These are phyloP conservation scores for Capromys pilorides DNA, from an alignment of 2,797 vertebrate species.

Conservation along the genomic window DNA sequence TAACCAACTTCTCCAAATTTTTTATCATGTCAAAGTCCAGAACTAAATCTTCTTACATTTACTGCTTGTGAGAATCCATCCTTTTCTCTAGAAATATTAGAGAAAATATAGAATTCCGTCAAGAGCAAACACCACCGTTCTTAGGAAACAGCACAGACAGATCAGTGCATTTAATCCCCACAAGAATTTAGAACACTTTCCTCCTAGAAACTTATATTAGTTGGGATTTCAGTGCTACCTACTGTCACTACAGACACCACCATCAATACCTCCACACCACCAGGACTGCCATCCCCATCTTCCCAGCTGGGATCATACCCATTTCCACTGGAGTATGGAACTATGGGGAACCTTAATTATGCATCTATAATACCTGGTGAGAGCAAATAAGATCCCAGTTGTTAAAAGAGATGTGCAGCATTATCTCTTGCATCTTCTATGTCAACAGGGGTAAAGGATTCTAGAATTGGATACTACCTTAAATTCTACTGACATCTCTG, in stretches of 20 bases:
- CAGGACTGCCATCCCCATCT: neutral
- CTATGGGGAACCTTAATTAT: neutral
- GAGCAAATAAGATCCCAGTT: neutral
- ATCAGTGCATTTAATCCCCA: neutral
- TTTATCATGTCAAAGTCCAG: neutral
- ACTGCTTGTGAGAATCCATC: neutral
- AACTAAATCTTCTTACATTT: neutral
- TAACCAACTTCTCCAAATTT: neutral
- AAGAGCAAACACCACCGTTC: neutral
- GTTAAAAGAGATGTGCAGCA: neutral
- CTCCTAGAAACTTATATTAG: neutral
- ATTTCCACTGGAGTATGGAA: neutral
- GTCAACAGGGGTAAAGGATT: neutral
- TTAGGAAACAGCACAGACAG: neutral
- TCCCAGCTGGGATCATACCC: neutral
- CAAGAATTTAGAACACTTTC: neutral
- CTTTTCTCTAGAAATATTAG: neutral
- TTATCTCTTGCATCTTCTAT: too few species aligned
- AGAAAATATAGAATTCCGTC: slow-evolving; percentile 8
- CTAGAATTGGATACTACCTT: neutral
- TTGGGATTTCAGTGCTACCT: neutral
- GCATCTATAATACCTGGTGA: neutral
- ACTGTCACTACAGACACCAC: neutral
- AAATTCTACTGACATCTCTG: neutral
- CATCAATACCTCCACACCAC: neutral